A percentile compares a stretch with the other conserved stretches of the same genome.
Conservation (phyloP, 2,797 vertebrate genomes). For the Micromesistius poutassou region DNA sequence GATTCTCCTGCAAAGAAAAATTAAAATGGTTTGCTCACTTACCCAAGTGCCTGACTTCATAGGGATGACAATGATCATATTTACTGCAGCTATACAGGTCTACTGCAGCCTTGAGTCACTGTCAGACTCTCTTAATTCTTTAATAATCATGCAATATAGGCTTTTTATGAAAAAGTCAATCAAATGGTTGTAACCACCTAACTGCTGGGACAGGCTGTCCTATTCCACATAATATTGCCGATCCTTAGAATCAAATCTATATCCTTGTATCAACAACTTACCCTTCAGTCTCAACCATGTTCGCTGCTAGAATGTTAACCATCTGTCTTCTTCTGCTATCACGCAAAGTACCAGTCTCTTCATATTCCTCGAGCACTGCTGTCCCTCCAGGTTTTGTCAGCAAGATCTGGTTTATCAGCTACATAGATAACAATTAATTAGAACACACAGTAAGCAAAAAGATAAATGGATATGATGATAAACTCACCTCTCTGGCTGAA, state of each 20-base stretch:
- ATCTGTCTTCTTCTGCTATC: background rate
- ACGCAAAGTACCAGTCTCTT: background rate
- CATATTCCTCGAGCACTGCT: slow-evolving; percentile 8
- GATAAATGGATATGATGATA: background rate
- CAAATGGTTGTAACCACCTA: no score
- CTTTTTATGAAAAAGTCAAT: no score
- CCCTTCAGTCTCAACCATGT: slow-evolving; percentile 8
- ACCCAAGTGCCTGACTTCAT: background rate
- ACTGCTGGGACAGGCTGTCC: no score
- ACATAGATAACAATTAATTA: no score
- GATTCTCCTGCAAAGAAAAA: slow-evolving; percentile 15
- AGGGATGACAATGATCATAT: background rate
- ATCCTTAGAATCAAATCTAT: no score
- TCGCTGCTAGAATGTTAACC: slow-evolving; percentile 5
- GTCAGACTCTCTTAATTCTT: background rate
- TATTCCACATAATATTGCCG: no score
- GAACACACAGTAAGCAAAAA: background rate
- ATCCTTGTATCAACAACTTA: background rate
- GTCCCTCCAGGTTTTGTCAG: slow-evolving; percentile 14
- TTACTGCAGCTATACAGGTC: background rate
- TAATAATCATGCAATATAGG: no score
- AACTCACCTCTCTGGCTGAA: slow-evolving; percentile 1
- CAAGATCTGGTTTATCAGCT: slow-evolving; percentile 26
- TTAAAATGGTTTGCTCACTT: no score
- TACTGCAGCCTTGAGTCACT: background rate